Evolutionary conservation across 2,113 vertebrate species (phyloP).

Genomic region (Paramormyrops kingsleyae): DNA sequence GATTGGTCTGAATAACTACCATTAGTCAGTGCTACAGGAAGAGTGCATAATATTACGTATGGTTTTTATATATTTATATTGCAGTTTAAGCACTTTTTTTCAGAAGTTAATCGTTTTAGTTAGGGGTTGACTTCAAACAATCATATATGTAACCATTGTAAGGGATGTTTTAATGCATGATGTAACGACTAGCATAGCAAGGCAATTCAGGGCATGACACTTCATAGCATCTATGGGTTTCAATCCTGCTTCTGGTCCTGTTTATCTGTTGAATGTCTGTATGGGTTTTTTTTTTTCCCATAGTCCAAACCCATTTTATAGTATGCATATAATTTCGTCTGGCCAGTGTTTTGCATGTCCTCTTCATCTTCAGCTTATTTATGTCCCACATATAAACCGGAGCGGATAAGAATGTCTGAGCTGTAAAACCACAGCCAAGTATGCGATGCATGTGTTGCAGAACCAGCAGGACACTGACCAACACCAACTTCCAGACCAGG

Average conservation of each 20-base stretch:
- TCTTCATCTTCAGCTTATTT: conserved; percentile 1
- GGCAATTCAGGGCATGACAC: neutral
- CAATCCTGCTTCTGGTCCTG: neutral
- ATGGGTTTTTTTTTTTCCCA: neutral
- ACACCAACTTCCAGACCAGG: neutral
- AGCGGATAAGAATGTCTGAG: neutral
- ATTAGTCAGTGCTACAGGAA: neutral
- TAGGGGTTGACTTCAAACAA: neutral
- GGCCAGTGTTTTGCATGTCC: neutral
- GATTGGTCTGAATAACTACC: neutral
- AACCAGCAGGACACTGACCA: neutral
- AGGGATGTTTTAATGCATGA: neutral
- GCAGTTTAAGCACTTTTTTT: neutral
- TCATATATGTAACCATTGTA: neutral
- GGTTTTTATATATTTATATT: neutral
- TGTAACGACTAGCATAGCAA: neutral
- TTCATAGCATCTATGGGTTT: neutral
- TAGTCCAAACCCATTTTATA: neutral
- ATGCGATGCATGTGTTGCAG: neutral
- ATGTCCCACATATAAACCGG: neutral
- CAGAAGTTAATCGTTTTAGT: neutral
- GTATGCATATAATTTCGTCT: neutral
- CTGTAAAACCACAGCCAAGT: neutral
- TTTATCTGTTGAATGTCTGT: neutral
- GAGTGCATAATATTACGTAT: neutral